These are phyloP conservation scores for Kradibia gibbosae DNA, from an alignment of 1,140 invertebrate species.

Conservation along the genomic window DNA sequence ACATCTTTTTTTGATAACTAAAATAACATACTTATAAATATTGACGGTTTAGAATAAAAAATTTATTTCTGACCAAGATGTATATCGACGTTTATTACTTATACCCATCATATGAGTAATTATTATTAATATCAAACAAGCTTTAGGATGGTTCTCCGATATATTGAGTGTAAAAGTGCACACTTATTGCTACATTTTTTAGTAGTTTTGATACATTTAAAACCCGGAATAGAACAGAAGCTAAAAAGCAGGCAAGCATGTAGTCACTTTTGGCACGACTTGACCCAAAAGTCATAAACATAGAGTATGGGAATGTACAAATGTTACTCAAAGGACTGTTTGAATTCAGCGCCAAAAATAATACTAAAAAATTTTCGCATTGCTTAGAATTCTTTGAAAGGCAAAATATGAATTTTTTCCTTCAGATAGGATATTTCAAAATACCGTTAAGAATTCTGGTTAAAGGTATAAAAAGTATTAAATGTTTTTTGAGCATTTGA, in stretches of 20 bases:
- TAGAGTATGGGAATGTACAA: background rate
- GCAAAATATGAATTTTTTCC: background rate
- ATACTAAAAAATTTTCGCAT: conserved; percentile 19
- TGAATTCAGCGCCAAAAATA: background rate
- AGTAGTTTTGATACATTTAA: background rate
- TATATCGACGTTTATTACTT: too few relatives aligned
- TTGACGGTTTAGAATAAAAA: too few relatives aligned
- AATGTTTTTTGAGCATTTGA: background rate
- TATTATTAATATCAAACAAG: too few relatives aligned
- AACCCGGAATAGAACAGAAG: background rate
- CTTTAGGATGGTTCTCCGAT: too few relatives aligned
- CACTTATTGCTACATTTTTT: too few relatives aligned
- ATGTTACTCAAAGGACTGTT: conserved; percentile 20
- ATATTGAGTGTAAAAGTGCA: background rate
- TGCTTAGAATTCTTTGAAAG: conserved; percentile 7
- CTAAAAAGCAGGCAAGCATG: background rate
- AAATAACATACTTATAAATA: too few relatives aligned
- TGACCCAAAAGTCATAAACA: conserved; percentile 19
- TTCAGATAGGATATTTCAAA: background rate
- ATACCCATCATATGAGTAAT: too few relatives aligned
- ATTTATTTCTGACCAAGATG: too few relatives aligned
- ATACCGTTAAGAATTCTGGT: background rate
- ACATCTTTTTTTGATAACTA: too few relatives aligned
- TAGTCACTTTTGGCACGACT: background rate
- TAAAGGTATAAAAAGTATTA: background rate